Evolutionary conservation across 2,888 invertebrate genomes (phyloP).

Genomic region (Scrobipalpa atriplicella): DNA sequence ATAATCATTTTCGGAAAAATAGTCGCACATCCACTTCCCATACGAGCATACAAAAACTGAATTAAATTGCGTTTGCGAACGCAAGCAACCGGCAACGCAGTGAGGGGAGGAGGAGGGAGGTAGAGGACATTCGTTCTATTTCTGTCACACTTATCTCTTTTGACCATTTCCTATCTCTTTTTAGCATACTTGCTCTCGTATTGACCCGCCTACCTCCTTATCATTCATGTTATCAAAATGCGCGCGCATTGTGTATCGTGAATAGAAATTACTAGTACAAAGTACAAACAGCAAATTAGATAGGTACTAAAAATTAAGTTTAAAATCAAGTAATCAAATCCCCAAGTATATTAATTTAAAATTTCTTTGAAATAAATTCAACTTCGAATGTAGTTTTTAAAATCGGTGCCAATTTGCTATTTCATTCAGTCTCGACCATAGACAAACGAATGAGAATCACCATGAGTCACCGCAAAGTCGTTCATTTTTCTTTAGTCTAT

Average conservation of each 20-base stretch:
- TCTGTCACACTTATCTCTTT: slow-evolving; percentile 24
- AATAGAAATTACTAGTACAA: neutral
- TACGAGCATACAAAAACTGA: slow-evolving; percentile 62
- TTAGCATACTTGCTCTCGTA: slow-evolving; percentile 42
- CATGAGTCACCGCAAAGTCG: neutral
- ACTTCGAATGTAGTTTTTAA: too few species aligned
- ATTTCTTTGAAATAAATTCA: too few species aligned
- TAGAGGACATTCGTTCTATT: slow-evolving; percentile 31
- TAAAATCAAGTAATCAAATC: too few species aligned
- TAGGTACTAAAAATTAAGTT: too few species aligned
- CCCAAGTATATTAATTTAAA: too few species aligned
- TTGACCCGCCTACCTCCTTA: slow-evolving; percentile 60
- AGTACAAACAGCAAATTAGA: neutral
- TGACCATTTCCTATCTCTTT: slow-evolving; percentile 51
- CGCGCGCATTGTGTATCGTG: slow-evolving; percentile 49
- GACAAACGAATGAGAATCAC: neutral
- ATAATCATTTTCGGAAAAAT: slow-evolving; percentile 46
- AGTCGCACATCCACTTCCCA: slow-evolving; percentile 51
- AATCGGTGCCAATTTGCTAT: neutral
- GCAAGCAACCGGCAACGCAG: neutral
- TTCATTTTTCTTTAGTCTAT: slow-evolving; percentile 51
- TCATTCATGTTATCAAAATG: slow-evolving; percentile 50
- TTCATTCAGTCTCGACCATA: neutral
- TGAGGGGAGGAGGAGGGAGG: slow-evolving; percentile 1
- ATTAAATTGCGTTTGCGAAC: slow-evolving; percentile 34